Base-by-base conservation (phyloP, 2,113 vertebrate genomes). In the Chloropsis cyanopogon region DNA sequence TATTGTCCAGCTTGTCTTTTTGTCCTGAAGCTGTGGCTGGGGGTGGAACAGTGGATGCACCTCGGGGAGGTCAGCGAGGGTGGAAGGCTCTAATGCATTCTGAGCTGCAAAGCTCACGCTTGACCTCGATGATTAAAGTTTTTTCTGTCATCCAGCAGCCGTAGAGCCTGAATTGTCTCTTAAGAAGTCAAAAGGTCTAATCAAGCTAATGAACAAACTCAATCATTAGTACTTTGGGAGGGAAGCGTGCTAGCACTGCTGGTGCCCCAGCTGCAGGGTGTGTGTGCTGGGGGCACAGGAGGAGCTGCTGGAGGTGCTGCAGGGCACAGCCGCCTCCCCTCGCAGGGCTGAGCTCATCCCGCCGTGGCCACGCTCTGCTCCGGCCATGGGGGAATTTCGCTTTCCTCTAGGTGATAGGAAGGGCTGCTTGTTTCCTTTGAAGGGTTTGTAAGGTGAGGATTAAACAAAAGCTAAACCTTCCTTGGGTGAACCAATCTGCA, bases 141-240 rank as follows among this genome's bases (percentile, higher is more conserved):
- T 93, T 81, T 90, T 66, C 63, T 94, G 44, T 86, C 90, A 79
- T 50, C 90, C 75, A 83, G 93, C 94, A 94, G 94, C 95, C 90
- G 71, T 84, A 79, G 82, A 97, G 90, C 77, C 92, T 85, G 85
- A 87, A 87, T 96, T 87, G 93, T 79, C 91, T 95, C 94, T 95
- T 47, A 85, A 93, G 88, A 93, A 94, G 96, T 90, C 95, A 96
- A 92, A 96, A 96, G 95, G 96, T 97, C 92, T 96, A 94, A 97
- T 96, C 90, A 96, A 33, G 72, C 83, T 94, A 92, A 95, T 93
- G 94, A 96, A 93, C 79, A 88, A 96, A 95, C 92, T 93, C 86
- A 86, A 33, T 96, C 90, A 82, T 95, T 95, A 94, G 82, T 63
- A 69, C 88, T 90, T 95, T 50, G 85, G 77, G 88, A 91, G 87